Percentiles rank a stretch among this genome's conserved stretches.
phyloP scores from a whole-genome alignment of 1,140 invertebrate genomes.

The Meteorus sp. region DNA sequence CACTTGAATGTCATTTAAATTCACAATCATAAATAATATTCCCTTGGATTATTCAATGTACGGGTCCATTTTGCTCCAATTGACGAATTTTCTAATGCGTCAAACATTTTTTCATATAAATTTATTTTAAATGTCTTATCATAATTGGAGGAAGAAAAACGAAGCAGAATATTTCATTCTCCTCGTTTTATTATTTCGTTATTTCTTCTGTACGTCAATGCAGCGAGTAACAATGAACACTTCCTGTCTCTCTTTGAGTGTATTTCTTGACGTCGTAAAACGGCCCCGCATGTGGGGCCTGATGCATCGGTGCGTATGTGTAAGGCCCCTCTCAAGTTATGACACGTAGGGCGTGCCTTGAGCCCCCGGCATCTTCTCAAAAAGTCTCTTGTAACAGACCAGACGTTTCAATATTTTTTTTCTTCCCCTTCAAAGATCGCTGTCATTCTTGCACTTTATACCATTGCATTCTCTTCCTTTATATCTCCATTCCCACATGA shows the following conservation, averaged over 20 bases:
- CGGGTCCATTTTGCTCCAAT: no score
- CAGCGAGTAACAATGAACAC: slow-evolving; percentile 3
- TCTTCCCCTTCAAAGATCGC: not conserved
- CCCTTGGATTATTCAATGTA: no score
- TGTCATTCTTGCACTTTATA: not conserved
- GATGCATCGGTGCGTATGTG: not conserved
- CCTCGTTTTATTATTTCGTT: not conserved
- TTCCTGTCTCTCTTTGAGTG: slow-evolving; percentile 2
- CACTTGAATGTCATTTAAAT: no score
- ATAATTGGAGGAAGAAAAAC: no score
- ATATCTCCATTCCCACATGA: not conserved
- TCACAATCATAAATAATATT: no score
- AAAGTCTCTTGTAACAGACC: not conserved
- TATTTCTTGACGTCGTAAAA: slow-evolving; percentile 7
- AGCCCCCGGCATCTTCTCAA: not conserved
- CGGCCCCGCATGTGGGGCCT: slow-evolving; percentile 7
- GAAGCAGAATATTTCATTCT: no score
- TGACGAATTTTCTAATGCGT: no score
- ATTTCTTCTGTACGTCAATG: not conserved
- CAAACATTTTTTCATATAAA: no score
- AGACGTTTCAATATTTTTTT: slow-evolving; percentile 1
- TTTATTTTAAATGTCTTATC: no score
- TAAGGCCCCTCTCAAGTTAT: not conserved
- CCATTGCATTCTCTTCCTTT: not conserved
- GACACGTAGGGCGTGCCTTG: no score